Conservation (phyloP, 2,888 invertebrate species). For the Dolichopus griseipennis region DNA sequence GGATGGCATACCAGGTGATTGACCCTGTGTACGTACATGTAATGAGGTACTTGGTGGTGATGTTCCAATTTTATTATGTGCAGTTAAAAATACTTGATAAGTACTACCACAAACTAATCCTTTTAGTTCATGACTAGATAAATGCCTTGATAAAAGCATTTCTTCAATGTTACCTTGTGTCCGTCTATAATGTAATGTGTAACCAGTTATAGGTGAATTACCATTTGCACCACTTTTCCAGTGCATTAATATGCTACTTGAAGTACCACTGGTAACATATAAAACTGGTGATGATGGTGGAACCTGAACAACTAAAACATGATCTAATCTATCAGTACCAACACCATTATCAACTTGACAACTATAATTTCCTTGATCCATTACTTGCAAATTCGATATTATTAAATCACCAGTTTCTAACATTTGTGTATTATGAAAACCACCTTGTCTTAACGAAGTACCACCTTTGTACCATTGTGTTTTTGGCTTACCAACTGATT, state of each 20-base stretch:
- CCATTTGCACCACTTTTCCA: slow-evolving; percentile 66
- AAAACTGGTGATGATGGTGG: slow-evolving; percentile 65
- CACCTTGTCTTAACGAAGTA: slow-evolving; percentile 49
- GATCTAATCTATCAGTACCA: slow-evolving; percentile 57
- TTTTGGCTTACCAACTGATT: slow-evolving; percentile 56
- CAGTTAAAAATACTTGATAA: slow-evolving; percentile 61
- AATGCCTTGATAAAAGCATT: slow-evolving; percentile 54
- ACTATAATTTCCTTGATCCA: slow-evolving; percentile 62
- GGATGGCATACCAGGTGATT: slow-evolving; percentile 59
- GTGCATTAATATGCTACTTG: slow-evolving; percentile 62
- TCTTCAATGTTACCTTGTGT: slow-evolving; percentile 58
- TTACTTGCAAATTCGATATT: slow-evolving; percentile 53
- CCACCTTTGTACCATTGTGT: slow-evolving; percentile 58
- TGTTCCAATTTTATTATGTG: slow-evolving; percentile 62
- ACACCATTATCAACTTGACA: slow-evolving; percentile 60
- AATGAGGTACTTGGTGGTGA: slow-evolving; percentile 60
- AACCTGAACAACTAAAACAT: slow-evolving; percentile 60
- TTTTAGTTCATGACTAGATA: slow-evolving; percentile 59
- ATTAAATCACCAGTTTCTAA: slow-evolving; percentile 58
- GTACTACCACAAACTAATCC: slow-evolving; percentile 62
- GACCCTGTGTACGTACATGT: slow-evolving; percentile 62
- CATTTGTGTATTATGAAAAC: slow-evolving; percentile 53
- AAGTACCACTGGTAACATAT: slow-evolving; percentile 66
- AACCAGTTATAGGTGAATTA: slow-evolving; percentile 59
- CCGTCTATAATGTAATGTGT: slow-evolving; percentile 57